A percentile compares a stretch with the other conserved stretches of the same genome.
These are phyloP conservation scores for Bryconaethiops microstoma DNA, from an alignment of 2,797 vertebrate species.

Conservation along the genomic window DNA sequence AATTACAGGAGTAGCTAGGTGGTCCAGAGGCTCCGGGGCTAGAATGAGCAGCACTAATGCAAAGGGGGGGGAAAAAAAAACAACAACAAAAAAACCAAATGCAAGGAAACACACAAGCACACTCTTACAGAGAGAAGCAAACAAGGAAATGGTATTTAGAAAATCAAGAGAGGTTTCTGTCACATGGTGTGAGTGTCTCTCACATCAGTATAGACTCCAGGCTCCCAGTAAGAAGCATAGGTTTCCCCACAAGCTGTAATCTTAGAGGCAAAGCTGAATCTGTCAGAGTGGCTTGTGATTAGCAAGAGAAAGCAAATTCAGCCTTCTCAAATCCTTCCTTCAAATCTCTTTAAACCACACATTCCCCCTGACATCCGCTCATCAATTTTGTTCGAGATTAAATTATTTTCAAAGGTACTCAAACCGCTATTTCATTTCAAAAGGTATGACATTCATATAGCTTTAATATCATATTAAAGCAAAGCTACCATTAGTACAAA, in stretches of 20 bases:
- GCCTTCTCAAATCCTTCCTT: conserved; percentile 39
- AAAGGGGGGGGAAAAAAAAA: background rate
- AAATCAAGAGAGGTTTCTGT: background rate
- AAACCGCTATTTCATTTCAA: background rate
- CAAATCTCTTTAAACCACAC: conserved; percentile 50
- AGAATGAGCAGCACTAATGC: background rate
- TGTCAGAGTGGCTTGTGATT: background rate
- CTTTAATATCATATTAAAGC: background rate
- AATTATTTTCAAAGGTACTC: background rate
- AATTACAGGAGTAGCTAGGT: conserved; percentile 34
- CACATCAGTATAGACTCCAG: background rate
- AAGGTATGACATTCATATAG: background rate
- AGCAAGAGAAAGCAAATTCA: background rate
- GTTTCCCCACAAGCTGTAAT: background rate
- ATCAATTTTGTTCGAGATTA: background rate
- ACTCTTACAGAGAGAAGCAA: no score
- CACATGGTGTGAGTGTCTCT: background rate
- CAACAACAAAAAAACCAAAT: background rate
- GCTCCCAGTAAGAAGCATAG: background rate
- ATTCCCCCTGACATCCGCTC: background rate
- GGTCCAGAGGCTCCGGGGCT: conserved; percentile 3
- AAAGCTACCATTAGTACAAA: background rate
- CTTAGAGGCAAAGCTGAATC: background rate
- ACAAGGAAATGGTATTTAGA: background rate
- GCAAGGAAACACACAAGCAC: background rate